Percentiles rank a stretch among this genome's conserved stretches.
These are phyloP conservation scores for Alosa alosa DNA, from an alignment of 2,113 vertebrate species.

Conservation along the genomic window DNA sequence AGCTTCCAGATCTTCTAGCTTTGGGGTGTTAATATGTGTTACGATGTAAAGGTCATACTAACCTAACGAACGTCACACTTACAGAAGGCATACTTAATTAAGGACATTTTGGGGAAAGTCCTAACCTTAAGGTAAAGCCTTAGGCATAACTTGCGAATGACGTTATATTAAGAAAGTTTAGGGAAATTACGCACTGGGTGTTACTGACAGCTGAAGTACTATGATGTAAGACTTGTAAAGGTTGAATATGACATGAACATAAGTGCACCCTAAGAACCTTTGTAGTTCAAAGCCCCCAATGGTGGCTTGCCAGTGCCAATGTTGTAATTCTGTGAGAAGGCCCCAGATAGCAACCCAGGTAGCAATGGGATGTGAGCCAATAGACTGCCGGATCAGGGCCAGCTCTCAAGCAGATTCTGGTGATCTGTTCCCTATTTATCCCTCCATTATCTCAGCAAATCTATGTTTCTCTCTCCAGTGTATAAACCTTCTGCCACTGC, in stretches of 20 bases:
- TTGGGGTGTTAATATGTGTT: slow-evolving; percentile 64
- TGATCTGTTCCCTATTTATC: neutral
- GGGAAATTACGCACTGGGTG: slow-evolving; percentile 51
- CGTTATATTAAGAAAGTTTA: too few relatives aligned
- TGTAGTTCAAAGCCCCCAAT: slow-evolving; percentile 33
- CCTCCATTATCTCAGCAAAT: neutral
- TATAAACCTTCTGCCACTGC: neutral
- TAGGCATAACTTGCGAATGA: too few relatives aligned
- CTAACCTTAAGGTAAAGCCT: too few relatives aligned
- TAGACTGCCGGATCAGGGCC: neutral
- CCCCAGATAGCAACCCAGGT: slow-evolving; percentile 36
- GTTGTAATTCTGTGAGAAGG: slow-evolving; percentile 73
- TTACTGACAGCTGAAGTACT: slow-evolving; percentile 75
- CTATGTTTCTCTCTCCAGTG: neutral
- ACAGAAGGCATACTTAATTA: too few relatives aligned
- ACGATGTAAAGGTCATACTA: slow-evolving; percentile 76
- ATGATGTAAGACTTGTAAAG: slow-evolving; percentile 77
- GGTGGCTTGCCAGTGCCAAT: slow-evolving; percentile 69
- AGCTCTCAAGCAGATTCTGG: neutral
- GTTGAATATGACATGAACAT: slow-evolving; percentile 78
- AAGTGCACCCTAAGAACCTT: slow-evolving; percentile 3
- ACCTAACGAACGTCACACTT: too few relatives aligned
- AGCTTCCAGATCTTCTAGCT: slow-evolving; percentile 59
- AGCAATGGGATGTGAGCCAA: neutral
- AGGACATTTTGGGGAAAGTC: too few relatives aligned